Base-by-base conservation (phyloP, 2,888 invertebrate genomes). In the Agelastica alni region DNA sequence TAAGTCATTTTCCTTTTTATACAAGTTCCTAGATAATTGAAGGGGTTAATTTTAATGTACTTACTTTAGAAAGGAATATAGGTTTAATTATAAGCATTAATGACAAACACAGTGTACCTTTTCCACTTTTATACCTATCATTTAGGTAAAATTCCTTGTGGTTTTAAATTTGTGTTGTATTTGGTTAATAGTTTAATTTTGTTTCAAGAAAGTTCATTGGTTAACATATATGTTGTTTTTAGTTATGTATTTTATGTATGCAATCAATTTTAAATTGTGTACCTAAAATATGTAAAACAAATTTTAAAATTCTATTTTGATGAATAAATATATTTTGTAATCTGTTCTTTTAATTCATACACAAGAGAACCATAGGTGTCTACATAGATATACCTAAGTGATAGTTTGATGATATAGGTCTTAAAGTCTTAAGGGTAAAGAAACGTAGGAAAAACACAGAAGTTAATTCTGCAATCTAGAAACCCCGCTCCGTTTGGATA, bases 261-360 rank as follows among this genome's bases (percentile, higher is more conserved):
- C 46, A 46, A 36, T n/a, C n/a, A n/a, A n/a, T 46, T n/a, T 17
- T 6, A 3, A 20, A 12, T 36, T 46, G 46, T 34, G 4, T 45
- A 45, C 26, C 9, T 18, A n/a, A 34, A 45, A 44, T 45, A n/a
- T n/a, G 3, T 34, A 22, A 22, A 26, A 34, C 36, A 13, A 36
- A 36, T 46, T 46, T 46, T 26, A 22, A 37, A 28, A 22, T 22
- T 46, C n/a, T 46, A 46, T 46, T 46, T 46, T 36, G 34, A 22
- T 46, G 46, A 46, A 46, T 46, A 46, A 22, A 36, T 36, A 36
- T 36, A 36, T 46, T 46, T 46, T 46, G 4, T 46, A 46, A 13
- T 4, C 14, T 13, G 4, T 4, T 22, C 26, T 41, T 41, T 41
- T 12, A 22, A 22, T 36, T 34, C 6, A 10, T 34, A 34, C 2